Evolutionary conservation across 1,140 invertebrate genomes (phyloP), one percentile per base, ranked within the genome.

Genomic region (Tetragnatha versicolor): DNA sequence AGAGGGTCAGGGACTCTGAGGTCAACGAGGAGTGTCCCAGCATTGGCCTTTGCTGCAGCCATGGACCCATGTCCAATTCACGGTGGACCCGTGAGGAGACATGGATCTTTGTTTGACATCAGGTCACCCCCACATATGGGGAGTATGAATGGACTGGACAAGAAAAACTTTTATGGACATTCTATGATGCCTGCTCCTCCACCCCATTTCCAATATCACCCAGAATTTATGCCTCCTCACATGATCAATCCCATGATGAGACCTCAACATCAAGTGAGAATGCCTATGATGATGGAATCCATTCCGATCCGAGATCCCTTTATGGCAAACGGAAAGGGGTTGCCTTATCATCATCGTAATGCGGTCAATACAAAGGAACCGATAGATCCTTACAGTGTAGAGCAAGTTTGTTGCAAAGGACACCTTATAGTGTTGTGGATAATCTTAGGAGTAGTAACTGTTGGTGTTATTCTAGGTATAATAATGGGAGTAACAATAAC

Each of bases 381-480:
- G 6, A 27, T 70, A 9, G 79, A 80, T 68, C 70, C 79, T 20
- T 80, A 75, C 20, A 68, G 70, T 37, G 70, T 80, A n/a, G 75
- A 81, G 75, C 73, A 65, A 65, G 75, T 77, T 61, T 83, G 81
- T 81, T 84, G 80, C 55, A 80, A 82, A 60, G 85, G 85, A 6
- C 84, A 84, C 63, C 61, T 84, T 29, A 83, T 84, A 27, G 85
- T 85, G 33, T 80, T 84, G 14, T 84, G 83, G 82, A 83, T 85
- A 33, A 85, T 85, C 51, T 69, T 85, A 51, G 82, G 82, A 27
- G 83, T 85, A 6, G 81, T 85, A 39, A 83, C 82, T 20, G 79
- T 85, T n/a, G 85, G 85, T 39, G 82, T 85, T 22, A 78, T 85
- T n/a, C 80, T 85, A 14, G 84, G 83, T 14, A 82, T 85, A 10